Evolutionary conservation across 2,888 invertebrate species (phyloP), one percentile per base, ranked within the genome.

Genomic region (Dolomedes plantarius): DNA sequence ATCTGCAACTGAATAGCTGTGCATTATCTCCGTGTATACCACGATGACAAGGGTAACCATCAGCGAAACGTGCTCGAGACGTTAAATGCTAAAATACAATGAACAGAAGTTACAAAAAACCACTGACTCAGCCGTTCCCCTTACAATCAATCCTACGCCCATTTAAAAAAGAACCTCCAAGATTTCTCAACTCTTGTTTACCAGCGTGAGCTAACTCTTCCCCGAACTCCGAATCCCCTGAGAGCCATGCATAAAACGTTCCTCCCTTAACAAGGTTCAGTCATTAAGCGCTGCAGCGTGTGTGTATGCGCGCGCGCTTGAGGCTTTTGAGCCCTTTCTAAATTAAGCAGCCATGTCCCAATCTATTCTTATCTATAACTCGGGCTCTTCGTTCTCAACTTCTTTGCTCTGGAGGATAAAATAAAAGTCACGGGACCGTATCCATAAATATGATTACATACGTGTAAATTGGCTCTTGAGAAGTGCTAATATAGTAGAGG

Each of bases 361-460:
- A 77, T 77, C 76, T 77, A 78, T 85, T 73, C 83, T 78, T 77
- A 77, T 85, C 80, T 80, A 76, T 71, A 75, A 72, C 72, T 77
- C 71, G 76, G 73, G 77, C 41, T 67, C 77, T 31, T 67, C 56
- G 72, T 65, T n/a, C 64, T 77, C 67, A 36, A 16, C 32, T 67
- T 67, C 23, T n/a, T 23, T 23, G 23, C 56, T n/a, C 23, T n/a
- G 56, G n/a, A 56, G 73, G 73, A 77, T 77, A 77, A 77, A 77
- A 77, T 77, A 77, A 76, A 85, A 77, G 76, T 65, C 72, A 85
- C 68, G 74, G 76, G 62, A 13, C 67, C 83, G 77, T 77, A 68
- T 85, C 77, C 83, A 77, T 85, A 85, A 85, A 85, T 85, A 85
- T 85, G 83, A 85, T 85, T 85, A 85, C 83, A 85, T 85, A 85